phyloP scores from a whole-genome alignment of 2,888 invertebrate species.

The Cataglyphis rosenhaueri region DNA sequence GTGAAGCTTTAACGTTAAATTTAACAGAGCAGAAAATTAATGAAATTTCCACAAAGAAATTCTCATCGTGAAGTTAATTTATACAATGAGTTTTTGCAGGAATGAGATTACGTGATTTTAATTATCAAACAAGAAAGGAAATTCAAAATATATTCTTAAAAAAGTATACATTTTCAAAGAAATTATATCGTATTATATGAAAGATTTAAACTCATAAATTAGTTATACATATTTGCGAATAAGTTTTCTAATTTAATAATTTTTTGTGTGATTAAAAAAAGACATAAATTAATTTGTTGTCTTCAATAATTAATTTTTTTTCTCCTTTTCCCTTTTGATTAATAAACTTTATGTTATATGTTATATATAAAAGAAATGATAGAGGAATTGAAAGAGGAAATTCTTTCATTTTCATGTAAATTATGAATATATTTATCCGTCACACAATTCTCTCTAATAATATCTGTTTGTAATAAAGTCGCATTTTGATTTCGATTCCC shows the following conservation, averaged over 20 bases:
- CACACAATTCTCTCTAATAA: too few species aligned
- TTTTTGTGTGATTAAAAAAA: background rate
- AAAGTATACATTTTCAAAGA: too few species aligned
- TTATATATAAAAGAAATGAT: too few species aligned
- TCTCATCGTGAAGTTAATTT: background rate
- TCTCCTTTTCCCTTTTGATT: background rate
- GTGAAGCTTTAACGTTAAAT: background rate
- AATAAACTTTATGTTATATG: background rate
- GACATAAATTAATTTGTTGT: background rate
- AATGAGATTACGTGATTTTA: background rate
- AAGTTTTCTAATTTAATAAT: background rate
- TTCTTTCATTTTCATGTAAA: too few species aligned
- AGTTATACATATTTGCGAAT: background rate
- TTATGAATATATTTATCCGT: too few species aligned
- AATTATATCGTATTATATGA: too few species aligned
- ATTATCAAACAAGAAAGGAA: background rate
- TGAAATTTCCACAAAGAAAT: background rate
- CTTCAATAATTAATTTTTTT: background rate
- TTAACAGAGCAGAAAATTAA: background rate
- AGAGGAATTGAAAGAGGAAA: too few species aligned
- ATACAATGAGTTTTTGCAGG: background rate
- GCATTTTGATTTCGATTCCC: conserved; percentile 2
- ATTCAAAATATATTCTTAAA: too few species aligned
- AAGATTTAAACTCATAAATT: background rate
- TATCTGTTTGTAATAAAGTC: background rate